Percentiles rank a stretch among this genome's conserved stretches.
Evolutionary conservation across 2,113 vertebrate species (phyloP).

Genomic region (Neofelis nebulosa): DNA sequence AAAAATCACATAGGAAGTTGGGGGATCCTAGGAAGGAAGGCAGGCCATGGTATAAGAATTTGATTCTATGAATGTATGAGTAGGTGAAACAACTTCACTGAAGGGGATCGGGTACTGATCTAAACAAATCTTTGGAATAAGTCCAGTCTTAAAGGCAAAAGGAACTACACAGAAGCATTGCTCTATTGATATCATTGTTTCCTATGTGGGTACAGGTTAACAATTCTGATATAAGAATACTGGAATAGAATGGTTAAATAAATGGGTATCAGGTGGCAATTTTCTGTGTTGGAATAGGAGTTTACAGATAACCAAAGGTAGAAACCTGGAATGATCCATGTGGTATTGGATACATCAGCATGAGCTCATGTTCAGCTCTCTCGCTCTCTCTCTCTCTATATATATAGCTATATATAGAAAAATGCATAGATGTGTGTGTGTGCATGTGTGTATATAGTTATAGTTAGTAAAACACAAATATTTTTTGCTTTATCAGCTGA

Average conservation of each 20-base stretch:
- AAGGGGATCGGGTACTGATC: background rate
- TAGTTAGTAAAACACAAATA: background rate
- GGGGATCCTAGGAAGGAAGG: background rate
- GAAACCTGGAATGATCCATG: background rate
- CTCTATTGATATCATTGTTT: background rate
- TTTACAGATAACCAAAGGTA: background rate
- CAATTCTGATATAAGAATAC: background rate
- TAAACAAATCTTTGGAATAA: background rate
- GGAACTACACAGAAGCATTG: background rate
- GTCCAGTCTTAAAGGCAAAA: background rate
- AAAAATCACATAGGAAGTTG: background rate
- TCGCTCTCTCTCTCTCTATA: background rate
- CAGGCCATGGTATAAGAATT: background rate
- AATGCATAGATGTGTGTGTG: background rate
- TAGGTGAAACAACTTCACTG: background rate
- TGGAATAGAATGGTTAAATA: background rate
- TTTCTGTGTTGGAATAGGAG: background rate
- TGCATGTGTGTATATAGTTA: background rate
- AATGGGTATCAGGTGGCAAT: background rate
- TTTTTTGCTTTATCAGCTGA: background rate
- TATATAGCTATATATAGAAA: background rate
- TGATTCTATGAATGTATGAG: background rate
- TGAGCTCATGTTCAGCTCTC: background rate
- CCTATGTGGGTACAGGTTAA: background rate
- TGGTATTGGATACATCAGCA: background rate